A percentile compares a stretch with the other conserved stretches of the same genome.
Conservation (phyloP, 2,888 invertebrate genomes). For the Punctoribates punctum region DNA sequence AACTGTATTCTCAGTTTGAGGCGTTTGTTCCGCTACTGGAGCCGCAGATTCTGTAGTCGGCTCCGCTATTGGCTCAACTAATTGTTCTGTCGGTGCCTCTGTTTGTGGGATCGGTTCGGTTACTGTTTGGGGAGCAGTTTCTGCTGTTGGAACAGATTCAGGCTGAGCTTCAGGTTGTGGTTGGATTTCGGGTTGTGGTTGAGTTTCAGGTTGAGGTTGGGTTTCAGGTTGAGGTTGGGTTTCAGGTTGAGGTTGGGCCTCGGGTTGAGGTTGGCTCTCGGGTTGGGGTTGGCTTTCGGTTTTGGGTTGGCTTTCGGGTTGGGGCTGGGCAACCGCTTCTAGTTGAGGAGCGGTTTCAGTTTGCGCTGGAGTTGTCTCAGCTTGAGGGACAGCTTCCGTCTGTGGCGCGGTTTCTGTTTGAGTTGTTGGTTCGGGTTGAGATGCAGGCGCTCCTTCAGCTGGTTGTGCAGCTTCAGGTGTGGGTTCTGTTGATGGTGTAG, state of each 20-base stretch:
- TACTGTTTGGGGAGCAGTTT: background rate
- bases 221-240: too few relatives aligned
- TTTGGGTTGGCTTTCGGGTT: background rate
- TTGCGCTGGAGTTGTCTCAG: background rate
- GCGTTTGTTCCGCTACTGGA: too few relatives aligned
- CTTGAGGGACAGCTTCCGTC: background rate
- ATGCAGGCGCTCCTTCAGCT: background rate
- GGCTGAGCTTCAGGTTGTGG: background rate
- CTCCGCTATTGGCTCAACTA: too few relatives aligned
- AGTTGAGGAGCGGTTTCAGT: background rate
- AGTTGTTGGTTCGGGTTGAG: background rate
- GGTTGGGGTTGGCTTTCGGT: background rate
- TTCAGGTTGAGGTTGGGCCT: too few relatives aligned
- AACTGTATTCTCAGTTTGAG: too few relatives aligned
- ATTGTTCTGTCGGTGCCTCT: too few relatives aligned
- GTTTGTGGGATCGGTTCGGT: too few relatives aligned
- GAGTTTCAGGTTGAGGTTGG: background rate
- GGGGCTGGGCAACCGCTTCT: background rate
- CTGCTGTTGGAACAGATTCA: background rate
- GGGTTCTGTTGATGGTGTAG: background rate
- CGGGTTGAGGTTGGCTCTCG: too few relatives aligned
- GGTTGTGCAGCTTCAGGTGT: background rate
- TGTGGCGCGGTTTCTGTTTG: background rate
- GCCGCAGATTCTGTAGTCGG: too few relatives aligned
- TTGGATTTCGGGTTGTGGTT: background rate